Evolutionary conservation across 2,113 vertebrate genomes (phyloP), one percentile per base, ranked within the genome.

Genomic region (Manacus vitellinus): DNA sequence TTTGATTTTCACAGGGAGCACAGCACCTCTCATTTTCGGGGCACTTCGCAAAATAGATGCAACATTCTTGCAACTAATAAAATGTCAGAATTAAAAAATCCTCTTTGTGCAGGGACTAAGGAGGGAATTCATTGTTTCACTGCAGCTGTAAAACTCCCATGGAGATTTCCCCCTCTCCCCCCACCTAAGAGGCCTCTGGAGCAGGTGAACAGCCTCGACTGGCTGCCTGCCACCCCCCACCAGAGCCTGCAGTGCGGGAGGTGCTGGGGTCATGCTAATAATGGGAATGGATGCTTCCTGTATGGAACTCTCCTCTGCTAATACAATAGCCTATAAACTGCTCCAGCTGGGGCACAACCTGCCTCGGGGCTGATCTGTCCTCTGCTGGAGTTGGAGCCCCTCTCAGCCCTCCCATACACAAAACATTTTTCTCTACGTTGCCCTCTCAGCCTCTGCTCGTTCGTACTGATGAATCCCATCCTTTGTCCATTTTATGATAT

Each of bases 351-450:
- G 82, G 68, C 85, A 92, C 59, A 18, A 0, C 10, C 49, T 52
- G 92, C 82, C 92, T 77, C 13, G 1, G 72, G 92, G 78, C 85
- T 77, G 25, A 33, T 66, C 77, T 54, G 74, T 92, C 73, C 92
- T 80, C 62, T 78, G 61, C 87, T 43, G 41, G 82, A 71, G 82
- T 49, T 30, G 20, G 14, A 89, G 77, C 22, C 0, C 0, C 54
- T 7, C 3, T 28, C 54, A 18, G 43, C 65, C 47, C 79, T 24
- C 59, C 0, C 0, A 35, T 2, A 78, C 0, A 0, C 1, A 2
- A 37, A 82, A 58, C 14, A 3, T 35, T 92, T 77, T 16, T 43
- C 68, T 41, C 51, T 15, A 0, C 2, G 0, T 11, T 28, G 39
- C 41, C 49, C 39, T 51, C 79, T 65, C 79, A 77, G 76, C 43